Evolutionary conservation across 1,140 invertebrate genomes (phyloP).

Genomic region (Manduca sexta): DNA sequence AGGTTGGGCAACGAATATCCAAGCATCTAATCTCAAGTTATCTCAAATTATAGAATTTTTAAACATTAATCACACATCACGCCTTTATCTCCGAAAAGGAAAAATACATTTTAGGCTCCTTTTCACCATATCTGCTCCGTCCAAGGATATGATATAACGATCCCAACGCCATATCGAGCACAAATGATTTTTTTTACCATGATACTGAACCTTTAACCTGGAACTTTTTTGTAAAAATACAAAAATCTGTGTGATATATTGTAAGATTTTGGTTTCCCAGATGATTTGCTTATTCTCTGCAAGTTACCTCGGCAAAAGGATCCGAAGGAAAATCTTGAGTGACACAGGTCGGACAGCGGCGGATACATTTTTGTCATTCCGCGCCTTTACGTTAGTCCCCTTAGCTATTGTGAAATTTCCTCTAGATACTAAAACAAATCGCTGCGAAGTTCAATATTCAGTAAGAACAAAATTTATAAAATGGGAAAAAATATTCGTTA

Average conservation of each 20-base stretch:
- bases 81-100: too few relatives aligned
- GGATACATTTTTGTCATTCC: constrained; percentile 36
- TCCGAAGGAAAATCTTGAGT: constrained; percentile 22
- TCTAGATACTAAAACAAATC: constrained; percentile 10
- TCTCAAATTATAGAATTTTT: too few relatives aligned
- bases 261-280: constrained; percentile 8
- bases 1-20: too few relatives aligned
- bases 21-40: too few relatives aligned
- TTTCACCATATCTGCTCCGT: too few relatives aligned
- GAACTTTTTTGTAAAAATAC: not conserved
- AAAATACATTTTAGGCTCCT: too few relatives aligned
- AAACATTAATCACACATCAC: too few relatives aligned
- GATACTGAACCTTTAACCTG: too few relatives aligned
- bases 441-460: not conserved
- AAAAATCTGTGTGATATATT: not conserved
- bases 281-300: constrained; percentile 25
- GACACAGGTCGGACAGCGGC: constrained; percentile 29
- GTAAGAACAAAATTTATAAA: not conserved
- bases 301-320: constrained; percentile 19
- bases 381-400: constrained; percentile 19
- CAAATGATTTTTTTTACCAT: too few relatives aligned
- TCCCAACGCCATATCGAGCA: too few relatives aligned
- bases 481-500: too few relatives aligned
- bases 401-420: constrained; percentile 5
- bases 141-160: too few relatives aligned